phyloP scores from a whole-genome alignment of 2,888 invertebrate species.

The Eulithis prunata region DNA sequence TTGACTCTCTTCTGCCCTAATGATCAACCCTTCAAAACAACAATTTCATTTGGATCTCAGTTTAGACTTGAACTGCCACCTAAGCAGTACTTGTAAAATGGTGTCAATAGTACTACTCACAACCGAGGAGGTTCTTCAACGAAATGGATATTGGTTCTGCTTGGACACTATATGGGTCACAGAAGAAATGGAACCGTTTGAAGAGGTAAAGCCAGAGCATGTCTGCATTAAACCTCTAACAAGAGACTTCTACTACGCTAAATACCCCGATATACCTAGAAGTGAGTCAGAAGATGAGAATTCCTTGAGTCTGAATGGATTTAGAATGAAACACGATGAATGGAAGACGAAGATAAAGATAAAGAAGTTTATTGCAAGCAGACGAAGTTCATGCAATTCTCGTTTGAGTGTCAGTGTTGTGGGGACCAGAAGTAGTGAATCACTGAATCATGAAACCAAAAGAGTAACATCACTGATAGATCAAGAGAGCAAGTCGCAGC shows the following conservation, averaged over 20 bases:
- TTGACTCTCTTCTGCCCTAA: constrained; percentile 29
- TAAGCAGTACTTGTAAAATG: constrained; percentile 51
- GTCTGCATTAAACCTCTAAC: constrained; percentile 68
- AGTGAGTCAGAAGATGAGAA: constrained; percentile 79
- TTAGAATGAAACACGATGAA: constrained; percentile 65
- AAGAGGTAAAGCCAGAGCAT: constrained; percentile 70
- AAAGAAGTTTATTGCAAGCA: constrained; percentile 57
- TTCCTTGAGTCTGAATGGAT: constrained; percentile 67
- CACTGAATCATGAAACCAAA: constrained; percentile 49
- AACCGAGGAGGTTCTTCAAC: constrained; percentile 74
- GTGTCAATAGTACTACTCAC: constrained; percentile 72
- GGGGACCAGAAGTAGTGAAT: constrained; percentile 49
- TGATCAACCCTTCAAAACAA: constrained; percentile 25
- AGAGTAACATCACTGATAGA: constrained; percentile 52
- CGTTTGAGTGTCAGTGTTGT: constrained; percentile 51
- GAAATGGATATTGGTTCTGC: constrained; percentile 73
- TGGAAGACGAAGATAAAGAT: constrained; percentile 71
- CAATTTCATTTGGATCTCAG: constrained; percentile 14
- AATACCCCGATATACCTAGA: constrained; percentile 73
- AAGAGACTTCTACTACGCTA: constrained; percentile 72
- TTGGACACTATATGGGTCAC: constrained; percentile 72
- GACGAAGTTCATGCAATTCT: constrained; percentile 52
- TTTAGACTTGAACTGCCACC: constrained; percentile 10
- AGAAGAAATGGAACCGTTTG: constrained; percentile 76
- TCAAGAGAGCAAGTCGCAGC: constrained; percentile 30